Evolutionary conservation across 1,140 invertebrate species (phyloP).

Genomic region (Dendroctonus valens): DNA sequence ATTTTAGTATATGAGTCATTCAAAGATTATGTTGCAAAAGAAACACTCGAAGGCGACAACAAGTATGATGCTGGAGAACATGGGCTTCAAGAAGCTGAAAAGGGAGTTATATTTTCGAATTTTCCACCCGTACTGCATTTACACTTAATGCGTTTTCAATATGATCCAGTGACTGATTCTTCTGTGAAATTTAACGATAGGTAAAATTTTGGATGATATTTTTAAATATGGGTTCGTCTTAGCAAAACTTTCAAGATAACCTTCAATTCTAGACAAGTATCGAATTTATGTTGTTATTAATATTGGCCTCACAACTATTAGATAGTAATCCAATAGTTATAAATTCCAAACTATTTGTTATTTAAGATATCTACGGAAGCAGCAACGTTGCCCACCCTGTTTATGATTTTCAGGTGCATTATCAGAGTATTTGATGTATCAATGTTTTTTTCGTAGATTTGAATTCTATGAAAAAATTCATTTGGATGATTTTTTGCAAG

Average conservation of each 20-base stretch:
- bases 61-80: slow-evolving; percentile 98
- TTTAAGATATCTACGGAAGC: no score
- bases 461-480: slow-evolving; percentile 51
- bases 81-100: slow-evolving; percentile 96
- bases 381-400: no score
- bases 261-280: no score
- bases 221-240: background rate
- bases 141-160: slow-evolving; percentile 98
- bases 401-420: no score
- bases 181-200: slow-evolving; percentile 99
- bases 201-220: slow-evolving; percentile 39
- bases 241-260: background rate
- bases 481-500: slow-evolving; percentile 57
- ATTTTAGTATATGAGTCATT: slow-evolving; percentile 85
- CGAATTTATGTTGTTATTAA: no score
- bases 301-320: no score
- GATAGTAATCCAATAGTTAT: no score
- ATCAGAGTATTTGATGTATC: no score
- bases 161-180: slow-evolving; percentile 94
- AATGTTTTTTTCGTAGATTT: slow-evolving; percentile 48
- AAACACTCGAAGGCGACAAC: slow-evolving; percentile 97
- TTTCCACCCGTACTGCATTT: slow-evolving; percentile 98
- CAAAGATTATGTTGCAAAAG: slow-evolving; percentile 94
- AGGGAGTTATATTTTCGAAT: slow-evolving; percentile 94
- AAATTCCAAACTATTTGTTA: no score